Base-by-base conservation (phyloP, 1,140 invertebrate genomes). In the Atta colombica region DNA sequence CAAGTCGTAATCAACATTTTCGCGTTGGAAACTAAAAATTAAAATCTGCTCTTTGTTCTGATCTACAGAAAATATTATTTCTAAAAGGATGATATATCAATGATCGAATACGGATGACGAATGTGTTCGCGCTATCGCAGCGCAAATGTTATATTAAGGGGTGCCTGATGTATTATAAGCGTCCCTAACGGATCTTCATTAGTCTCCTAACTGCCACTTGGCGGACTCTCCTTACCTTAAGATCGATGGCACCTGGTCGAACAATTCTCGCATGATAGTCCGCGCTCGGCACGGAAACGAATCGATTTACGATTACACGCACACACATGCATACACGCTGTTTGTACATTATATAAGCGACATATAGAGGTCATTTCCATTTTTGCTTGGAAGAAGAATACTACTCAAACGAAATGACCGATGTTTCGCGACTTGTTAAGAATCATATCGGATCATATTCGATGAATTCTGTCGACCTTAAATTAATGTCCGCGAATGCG, bases 171-270 rank as follows among this genome's bases (percentile, higher is more conserved):
- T 49, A 74, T 84, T 58, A 75, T 75, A 75, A 84, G 28, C 69
- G n/a, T 75, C 55, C 51, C 68, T 84, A 84, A 82, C 28, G 74
- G 72, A 80, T 84, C 88, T 75, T 90, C 85, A 69, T 90, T 90
- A 90, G 89, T 90, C 66, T 89, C 85, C 77, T 61, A 82, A 71
- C 85, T 66, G 72, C 75, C 77, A 72, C 35, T 87, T 58, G 77
- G 66, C 49, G 77, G 74, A 82, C 82, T 66, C 60, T 90, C 58
- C 84, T 84, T 89, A 87, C 63, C 85, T 72, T 68, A 72, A 89
- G 85, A 90, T 89, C 89, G 77, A 90, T 89, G 88, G 58, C 85
- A 86, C 78, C 72, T 87, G 75, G 35, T 72, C 49, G 45, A n/a
- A 65, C 61, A 71, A 84, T 87, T 89, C 72, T 68, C 51, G 82